phyloP scores from a whole-genome alignment of 1,140 invertebrate species.

The Papilio aristodemus region DNA sequence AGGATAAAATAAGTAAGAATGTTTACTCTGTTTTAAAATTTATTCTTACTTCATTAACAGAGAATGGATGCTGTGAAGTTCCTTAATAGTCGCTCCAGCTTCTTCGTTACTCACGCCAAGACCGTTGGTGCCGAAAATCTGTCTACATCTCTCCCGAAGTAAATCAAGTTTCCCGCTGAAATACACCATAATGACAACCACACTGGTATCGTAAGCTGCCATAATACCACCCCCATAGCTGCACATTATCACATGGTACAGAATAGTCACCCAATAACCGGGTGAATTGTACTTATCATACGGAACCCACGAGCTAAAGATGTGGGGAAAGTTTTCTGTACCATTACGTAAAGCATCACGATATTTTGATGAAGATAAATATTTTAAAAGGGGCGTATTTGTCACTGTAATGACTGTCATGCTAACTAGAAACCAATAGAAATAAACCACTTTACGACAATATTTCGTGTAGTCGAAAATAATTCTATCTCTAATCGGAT shows the following conservation, averaged over 20 bases:
- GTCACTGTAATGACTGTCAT: conserved; percentile 52
- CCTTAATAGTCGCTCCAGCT: conserved; percentile 38
- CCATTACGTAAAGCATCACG: conserved; percentile 56
- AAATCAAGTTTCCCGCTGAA: conserved; percentile 66
- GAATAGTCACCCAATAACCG: conserved; percentile 58
- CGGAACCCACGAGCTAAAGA: conserved; percentile 68
- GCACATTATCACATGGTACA: conserved; percentile 53
- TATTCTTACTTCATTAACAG: conserved; percentile 61
- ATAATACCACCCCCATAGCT: conserved; percentile 56
- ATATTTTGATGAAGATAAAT: conserved; percentile 49
- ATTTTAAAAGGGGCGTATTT: conserved; percentile 52
- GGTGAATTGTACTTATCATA: conserved; percentile 62
- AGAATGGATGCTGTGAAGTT: conserved; percentile 57
- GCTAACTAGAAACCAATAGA: conserved; percentile 61
- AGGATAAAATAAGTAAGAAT: no score
- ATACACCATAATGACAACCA: conserved; percentile 65
- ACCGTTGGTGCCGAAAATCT: conserved; percentile 48
- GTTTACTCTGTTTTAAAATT: no score
- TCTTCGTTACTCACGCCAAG: conserved; percentile 42
- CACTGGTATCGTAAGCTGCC: conserved; percentile 57
- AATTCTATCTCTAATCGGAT: conserved; percentile 45
- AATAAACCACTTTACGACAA: conserved; percentile 54
- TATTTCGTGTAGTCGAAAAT: conserved; percentile 62
- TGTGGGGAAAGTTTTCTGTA: conserved; percentile 64
- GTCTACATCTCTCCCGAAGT: conserved; percentile 58